Evolutionary conservation across 2,888 invertebrate genomes (phyloP).

Genomic region (Apantesis nais): DNA sequence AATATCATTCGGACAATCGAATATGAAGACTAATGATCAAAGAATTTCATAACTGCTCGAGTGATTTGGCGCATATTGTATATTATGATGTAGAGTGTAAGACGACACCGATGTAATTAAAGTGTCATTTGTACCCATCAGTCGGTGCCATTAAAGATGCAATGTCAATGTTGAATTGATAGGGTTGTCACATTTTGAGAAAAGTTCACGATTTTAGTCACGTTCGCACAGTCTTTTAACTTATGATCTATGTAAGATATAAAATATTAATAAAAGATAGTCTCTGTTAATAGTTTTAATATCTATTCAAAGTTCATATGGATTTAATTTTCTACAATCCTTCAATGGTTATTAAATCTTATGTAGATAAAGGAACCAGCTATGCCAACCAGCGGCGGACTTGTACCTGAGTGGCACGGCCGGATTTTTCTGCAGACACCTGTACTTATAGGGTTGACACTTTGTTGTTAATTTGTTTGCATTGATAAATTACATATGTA

Average conservation of each 20-base stretch:
- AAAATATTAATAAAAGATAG: background rate
- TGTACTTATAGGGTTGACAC: constrained; percentile 48
- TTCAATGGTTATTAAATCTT: constrained; percentile 44
- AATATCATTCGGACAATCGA: background rate
- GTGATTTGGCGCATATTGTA: constrained; percentile 7
- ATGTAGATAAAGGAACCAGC: constrained; percentile 32
- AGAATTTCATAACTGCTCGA: constrained; percentile 8
- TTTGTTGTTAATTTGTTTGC: background rate
- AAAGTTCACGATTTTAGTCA: background rate
- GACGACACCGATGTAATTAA: constrained; percentile 53
- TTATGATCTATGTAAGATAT: background rate
- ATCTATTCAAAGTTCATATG: constrained; percentile 36
- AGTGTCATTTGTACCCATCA: constrained; percentile 52
- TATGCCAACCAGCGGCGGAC: constrained; percentile 29
- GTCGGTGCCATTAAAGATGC: constrained; percentile 52
- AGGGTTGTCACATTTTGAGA: constrained; percentile 44
- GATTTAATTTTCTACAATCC: constrained; percentile 34
- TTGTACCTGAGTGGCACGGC: constrained; percentile 51
- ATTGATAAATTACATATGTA: background rate
- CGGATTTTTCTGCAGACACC: constrained; percentile 54
- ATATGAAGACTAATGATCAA: constrained; percentile 15
- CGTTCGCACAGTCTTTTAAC: background rate
- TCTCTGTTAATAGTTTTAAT: constrained; percentile 35
- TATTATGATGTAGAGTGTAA: constrained; percentile 20
- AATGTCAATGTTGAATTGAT: constrained; percentile 47